phyloP scores from a whole-genome alignment of 2,113 vertebrate species.

The Misgurnus mizolepis region DNA sequence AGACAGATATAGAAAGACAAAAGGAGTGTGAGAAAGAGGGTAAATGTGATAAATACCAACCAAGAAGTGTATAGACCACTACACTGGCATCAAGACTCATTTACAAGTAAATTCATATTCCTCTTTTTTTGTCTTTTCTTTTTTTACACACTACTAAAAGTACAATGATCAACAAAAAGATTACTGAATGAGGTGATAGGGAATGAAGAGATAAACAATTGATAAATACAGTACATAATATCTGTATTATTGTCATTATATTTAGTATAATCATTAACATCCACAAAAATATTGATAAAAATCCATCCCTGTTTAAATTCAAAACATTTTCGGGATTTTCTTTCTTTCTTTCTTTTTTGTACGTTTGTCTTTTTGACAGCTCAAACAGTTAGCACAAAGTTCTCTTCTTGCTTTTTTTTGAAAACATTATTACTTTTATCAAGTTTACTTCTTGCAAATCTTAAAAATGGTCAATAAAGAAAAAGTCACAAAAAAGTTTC shows the following conservation, averaged over 20 bases:
- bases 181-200: conserved; percentile 79
- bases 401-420: conserved; percentile 52
- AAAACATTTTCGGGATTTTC: conserved; percentile 67
- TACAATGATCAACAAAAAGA: conserved; percentile 82
- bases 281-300: conserved; percentile 80
- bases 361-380: conserved; percentile 55
- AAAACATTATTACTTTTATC: conserved; percentile 71
- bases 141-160: conserved; percentile 88
- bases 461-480: too few species aligned
- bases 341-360: conserved; percentile 45
- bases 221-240: conserved; percentile 81
- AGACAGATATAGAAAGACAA: conserved; percentile 54
- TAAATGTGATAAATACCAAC: conserved; percentile 46
- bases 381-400: conserved; percentile 69
- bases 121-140: conserved; percentile 75
- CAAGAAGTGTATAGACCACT: conserved; percentile 74
- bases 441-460: conserved; percentile 35
- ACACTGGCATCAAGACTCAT: conserved; percentile 86
- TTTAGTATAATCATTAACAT: conserved; percentile 73
- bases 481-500: conserved; percentile 66
- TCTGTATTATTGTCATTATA: conserved; percentile 64
- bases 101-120: conserved; percentile 79
- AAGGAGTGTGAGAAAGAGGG: conserved; percentile 52
- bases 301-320: conserved; percentile 72
- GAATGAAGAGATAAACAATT: conserved; percentile 75